Conservation (phyloP, 1,140 invertebrate species). For the Heliothis virescens region DNA sequence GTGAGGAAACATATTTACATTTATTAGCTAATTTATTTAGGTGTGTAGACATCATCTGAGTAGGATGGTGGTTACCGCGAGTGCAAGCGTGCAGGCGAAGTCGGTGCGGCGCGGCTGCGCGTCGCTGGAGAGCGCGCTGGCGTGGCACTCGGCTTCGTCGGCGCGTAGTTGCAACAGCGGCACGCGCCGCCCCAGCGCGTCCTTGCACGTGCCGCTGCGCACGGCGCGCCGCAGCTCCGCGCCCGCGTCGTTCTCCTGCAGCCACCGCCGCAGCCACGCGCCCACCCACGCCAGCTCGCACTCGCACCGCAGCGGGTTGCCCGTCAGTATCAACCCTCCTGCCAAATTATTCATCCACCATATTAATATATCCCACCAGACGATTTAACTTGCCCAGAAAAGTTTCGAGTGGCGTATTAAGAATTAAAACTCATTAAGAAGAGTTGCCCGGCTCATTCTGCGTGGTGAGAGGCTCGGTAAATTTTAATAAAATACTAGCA, state of each 20-base stretch:
- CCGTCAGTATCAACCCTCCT: slow-evolving; percentile 94
- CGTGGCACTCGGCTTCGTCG: slow-evolving; percentile 91
- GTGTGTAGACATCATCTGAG: slow-evolving; percentile 73
- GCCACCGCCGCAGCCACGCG: slow-evolving; percentile 94
- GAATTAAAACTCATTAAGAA: slow-evolving; percentile 78
- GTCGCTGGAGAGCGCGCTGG: slow-evolving; percentile 90
- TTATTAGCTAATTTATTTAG: slow-evolving; percentile 37
- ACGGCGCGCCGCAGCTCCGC: slow-evolving; percentile 77
- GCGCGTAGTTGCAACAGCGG: slow-evolving; percentile 91
- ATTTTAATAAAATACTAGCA: slow-evolving; percentile 57
- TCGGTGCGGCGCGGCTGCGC: slow-evolving; percentile 75
- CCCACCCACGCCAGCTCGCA: slow-evolving; percentile 96
- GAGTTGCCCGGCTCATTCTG: slow-evolving; percentile 54
- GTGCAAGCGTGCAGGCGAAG: slow-evolving; percentile 69
- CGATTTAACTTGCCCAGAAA: slow-evolving; percentile 49
- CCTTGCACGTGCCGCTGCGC: slow-evolving; percentile 88
- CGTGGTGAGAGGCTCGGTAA: slow-evolving; percentile 54
- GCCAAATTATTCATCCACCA: slow-evolving; percentile 27
- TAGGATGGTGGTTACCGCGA: slow-evolving; percentile 68
- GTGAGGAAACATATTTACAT: slow-evolving; percentile 60
- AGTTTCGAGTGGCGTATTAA: slow-evolving; percentile 66
- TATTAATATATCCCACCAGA: slow-evolving; percentile 38
- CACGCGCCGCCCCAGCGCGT: slow-evolving; percentile 87
- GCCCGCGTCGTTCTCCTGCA: slow-evolving; percentile 86
- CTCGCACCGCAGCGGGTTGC: slow-evolving; percentile 94